phyloP scores from a whole-genome alignment of 2,797 vertebrate genomes.

The Argya squamiceps region DNA sequence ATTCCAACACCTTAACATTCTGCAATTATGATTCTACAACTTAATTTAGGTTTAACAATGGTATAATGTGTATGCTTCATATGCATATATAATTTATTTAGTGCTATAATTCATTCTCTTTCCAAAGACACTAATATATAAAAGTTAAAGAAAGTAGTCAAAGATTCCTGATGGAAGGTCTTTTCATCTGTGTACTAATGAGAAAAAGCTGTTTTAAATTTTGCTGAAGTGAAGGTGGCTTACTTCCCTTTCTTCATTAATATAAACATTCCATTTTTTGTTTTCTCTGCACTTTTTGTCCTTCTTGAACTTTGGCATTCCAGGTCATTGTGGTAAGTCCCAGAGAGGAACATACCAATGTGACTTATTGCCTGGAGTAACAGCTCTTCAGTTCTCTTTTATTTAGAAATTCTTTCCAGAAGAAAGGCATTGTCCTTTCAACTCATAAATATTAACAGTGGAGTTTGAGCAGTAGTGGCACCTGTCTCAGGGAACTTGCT shows the following conservation, averaged over 20 bases:
- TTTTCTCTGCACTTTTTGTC: not conserved
- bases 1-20: not conserved
- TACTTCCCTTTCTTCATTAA: not conserved
- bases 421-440: not conserved
- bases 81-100: not conserved
- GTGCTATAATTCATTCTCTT: not conserved
- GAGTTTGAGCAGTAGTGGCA: not conserved
- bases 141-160: not conserved
- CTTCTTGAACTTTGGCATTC: not conserved
- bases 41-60: not conserved
- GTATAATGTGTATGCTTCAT: not conserved
- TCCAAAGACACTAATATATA: not conserved
- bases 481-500: not conserved
- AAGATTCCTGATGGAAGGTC: not conserved
- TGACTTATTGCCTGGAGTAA: not conserved
- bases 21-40: not conserved
- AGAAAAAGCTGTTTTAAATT: not conserved
- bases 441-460: not conserved
- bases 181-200: not conserved
- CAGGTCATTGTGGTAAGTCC: not conserved
- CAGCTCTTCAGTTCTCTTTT: not conserved
- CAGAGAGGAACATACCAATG: not conserved
- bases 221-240: not conserved
- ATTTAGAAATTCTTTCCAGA: not conserved
- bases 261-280: not conserved